These are phyloP conservation scores for Hylaeus anthracinus DNA, from an alignment of 1,140 invertebrate genomes.

Conservation along the genomic window DNA sequence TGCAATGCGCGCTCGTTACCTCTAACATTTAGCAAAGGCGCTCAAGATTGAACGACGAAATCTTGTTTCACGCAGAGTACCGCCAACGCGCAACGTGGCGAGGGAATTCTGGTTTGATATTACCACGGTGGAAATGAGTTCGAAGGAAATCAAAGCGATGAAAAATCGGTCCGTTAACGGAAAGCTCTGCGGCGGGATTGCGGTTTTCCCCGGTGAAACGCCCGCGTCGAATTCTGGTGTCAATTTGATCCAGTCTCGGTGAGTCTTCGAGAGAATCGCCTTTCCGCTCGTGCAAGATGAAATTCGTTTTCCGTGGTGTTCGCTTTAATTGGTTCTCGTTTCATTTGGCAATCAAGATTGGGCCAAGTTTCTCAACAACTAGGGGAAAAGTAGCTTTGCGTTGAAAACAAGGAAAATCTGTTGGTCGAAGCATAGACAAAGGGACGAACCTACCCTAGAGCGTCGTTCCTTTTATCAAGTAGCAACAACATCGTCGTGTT, in stretches of 20 bases:
- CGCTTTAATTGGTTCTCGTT: slow-evolving; percentile 8
- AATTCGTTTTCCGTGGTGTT: not conserved
- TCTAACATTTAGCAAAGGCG: not conserved
- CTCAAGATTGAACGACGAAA: not conserved
- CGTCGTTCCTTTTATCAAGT: slow-evolving; percentile 4
- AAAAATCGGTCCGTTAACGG: slow-evolving; percentile 6
- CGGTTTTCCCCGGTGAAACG: not conserved
- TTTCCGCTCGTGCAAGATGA: not conserved
- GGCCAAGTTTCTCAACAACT: not conserved
- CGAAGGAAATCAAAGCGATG: slow-evolving; percentile 17
- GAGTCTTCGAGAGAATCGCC: not conserved
- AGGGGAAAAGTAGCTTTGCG: not conserved
- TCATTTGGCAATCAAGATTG: not conserved
- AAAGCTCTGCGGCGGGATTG: not conserved
- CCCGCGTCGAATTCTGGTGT: slow-evolving; percentile 17
- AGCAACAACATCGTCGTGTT: not conserved
- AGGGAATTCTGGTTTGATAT: not conserved
- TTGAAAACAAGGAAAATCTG: slow-evolving; percentile 4
- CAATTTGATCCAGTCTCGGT: slow-evolving; percentile 22
- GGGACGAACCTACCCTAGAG: not conserved
- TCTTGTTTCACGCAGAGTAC: not conserved
- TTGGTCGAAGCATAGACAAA: not conserved
- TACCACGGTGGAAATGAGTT: not conserved
- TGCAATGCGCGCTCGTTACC: not conserved
- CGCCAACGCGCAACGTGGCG: not conserved